Evolutionary conservation across 2,888 invertebrate genomes (phyloP).

Genomic region (Craniophora ligustri): DNA sequence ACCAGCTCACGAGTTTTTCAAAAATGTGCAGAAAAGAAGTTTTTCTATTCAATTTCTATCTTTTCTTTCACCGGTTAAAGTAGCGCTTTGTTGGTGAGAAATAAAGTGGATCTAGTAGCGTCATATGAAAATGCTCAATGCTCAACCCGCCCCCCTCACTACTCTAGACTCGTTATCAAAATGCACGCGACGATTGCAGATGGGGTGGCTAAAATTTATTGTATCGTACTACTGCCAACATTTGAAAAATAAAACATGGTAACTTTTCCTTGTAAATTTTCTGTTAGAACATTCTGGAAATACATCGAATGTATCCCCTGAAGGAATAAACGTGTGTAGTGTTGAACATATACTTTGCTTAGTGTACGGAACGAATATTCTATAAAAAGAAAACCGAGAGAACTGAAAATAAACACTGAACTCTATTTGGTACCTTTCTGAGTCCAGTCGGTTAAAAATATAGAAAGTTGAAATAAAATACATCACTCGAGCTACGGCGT

Average conservation of each 20-base stretch:
- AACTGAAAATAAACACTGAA: conserved; percentile 27
- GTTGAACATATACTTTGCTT: conserved; percentile 22
- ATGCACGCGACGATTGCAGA: conserved; percentile 42
- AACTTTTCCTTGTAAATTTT: conserved; percentile 30
- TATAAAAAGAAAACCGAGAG: conserved; percentile 3
- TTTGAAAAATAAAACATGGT: conserved; percentile 40
- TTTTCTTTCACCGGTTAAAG: too few species aligned
- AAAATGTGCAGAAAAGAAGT: too few species aligned
- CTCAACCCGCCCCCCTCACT: too few species aligned
- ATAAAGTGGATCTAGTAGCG: too few species aligned
- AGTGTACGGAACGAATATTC: conserved; percentile 9
- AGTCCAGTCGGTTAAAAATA: conserved; percentile 35
- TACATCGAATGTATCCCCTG: conserved; percentile 14
- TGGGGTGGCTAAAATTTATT: conserved; percentile 36
- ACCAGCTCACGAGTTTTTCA: too few species aligned
- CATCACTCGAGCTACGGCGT: conserved; percentile 39
- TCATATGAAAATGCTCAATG: not conserved
- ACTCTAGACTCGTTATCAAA: conserved; percentile 31
- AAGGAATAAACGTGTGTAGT: conserved; percentile 5
- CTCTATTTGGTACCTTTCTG: conserved; percentile 2
- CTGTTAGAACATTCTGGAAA: conserved; percentile 17
- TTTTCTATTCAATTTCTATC: too few species aligned
- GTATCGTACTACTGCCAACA: conserved; percentile 39
- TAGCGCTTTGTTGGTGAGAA: too few species aligned
- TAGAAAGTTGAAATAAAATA: conserved; percentile 46